Evolutionary conservation across 2,888 invertebrate species (phyloP), one percentile per base, ranked within the genome.

Genomic region (Lasioglossum pauxillum): DNA sequence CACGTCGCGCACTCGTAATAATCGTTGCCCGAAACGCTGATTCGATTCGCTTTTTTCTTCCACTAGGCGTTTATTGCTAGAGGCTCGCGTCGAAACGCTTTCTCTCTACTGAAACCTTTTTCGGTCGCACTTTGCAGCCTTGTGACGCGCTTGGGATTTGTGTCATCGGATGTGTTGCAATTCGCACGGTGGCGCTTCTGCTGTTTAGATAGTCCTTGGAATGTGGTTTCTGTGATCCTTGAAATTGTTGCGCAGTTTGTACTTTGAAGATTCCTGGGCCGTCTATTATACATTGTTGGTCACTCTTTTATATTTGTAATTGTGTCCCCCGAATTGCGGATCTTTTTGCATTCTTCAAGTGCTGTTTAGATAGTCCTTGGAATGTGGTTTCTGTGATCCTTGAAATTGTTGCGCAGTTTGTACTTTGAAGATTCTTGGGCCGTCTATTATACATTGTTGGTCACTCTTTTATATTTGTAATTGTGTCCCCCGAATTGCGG

Each of bases 1-100:
- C 67, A 35, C 67, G 67, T 88, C 71, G 74, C 78, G 75, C 83
- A 83, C 87, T 78, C 85, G 38, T 85, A 84, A 87, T 85, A 84
- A 78, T 27, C 76, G 41, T 38, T 19, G 57, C 23, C 71, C 71
- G 78, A 53, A 67, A 84, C 74, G 53, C 60, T 75, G 73, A 80
- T 71, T 71, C n/a, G 71, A 71, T 71, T 41, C 41, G 41, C 71
- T 71, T 71, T 71, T 84, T 74, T 80, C 76, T 69, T 8, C 38
- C 49, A 14, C 23, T n/a, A 53, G n/a, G 53, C 38, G 23, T 38
- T 71, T 41, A 38, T 71, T 71, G 23, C 41, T 71, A n/a, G 71
- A 23, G 16, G 23, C 31, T 31, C 2, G 14, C 31, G 64, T 64
- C 31, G 31, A 31, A 64, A 64, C 16, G 19, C 2, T 67, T 31